Evolutionary conservation across 2,888 invertebrate species (phyloP), one percentile per base, ranked within the genome.

Genomic region (Meganola albula): DNA sequence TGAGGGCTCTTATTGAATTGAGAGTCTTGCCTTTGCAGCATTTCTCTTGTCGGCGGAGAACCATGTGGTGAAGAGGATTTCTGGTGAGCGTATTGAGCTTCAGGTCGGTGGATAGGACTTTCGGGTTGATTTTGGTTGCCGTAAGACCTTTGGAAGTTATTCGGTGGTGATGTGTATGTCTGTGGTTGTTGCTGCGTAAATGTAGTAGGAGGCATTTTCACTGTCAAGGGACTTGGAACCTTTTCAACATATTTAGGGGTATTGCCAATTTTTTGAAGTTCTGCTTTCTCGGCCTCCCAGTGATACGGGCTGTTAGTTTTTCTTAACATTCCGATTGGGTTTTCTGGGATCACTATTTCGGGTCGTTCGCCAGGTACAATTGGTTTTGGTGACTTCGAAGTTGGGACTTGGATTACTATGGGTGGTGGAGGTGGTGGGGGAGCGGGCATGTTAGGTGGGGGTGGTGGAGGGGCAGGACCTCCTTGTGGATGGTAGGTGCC

Each of bases 261-360:
- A 9, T 64, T 58, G 4, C 84, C 90, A 54, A 88, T 73, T 35
- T 78, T 73, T 40, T 87, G 84, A 53, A 80, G 64, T 33, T 90
- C 88, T 39, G 88, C 83, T 59, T 89, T 87, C 61, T 90, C 90
- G 23, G 78, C 74, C 59, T 89, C 89, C 87, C 89, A 89, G 45
- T 89, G 89, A 44, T 89, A 89, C 1, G 92, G 91, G 36, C 91
- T 90, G 40, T 90, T 89, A 2, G 92, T 91, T 79, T 91, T 91
- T 47, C 90, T 86, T 41, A 92, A 67, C 75, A 89, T 83, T 12
- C 90, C 89, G 70, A 92, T 92, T 1, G 92, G 92, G 63, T 92
- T 92, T 41, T 90, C 87, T 4, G 92, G 92, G 27, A 92, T 92
- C 10, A 92, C 92, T 55, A 92, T 92, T 75, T 92, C 92, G 10